phyloP scores from a whole-genome alignment of 1,140 invertebrate species.

The Papilio machaon region DNA sequence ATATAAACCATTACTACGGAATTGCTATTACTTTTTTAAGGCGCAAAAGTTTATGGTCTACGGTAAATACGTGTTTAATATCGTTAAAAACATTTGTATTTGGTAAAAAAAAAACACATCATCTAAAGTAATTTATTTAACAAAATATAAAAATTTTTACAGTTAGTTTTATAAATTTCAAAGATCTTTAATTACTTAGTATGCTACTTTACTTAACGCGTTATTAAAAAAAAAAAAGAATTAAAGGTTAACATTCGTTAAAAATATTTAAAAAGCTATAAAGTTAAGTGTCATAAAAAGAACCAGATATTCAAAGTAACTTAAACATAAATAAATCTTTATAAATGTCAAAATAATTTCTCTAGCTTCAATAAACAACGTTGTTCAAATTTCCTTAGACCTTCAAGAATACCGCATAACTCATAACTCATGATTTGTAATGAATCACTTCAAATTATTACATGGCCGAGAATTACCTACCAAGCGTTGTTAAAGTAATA shows the following conservation, averaged over 20 bases:
- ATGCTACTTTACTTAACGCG: no score
- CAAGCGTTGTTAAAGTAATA: conserved; percentile 27
- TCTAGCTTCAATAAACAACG: not conserved
- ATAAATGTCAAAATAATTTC: not conserved
- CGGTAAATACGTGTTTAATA: not conserved
- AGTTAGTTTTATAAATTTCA: no score
- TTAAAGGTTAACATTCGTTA: no score
- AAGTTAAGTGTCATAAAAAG: not conserved
- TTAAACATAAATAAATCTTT: not conserved
- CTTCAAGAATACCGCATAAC: conserved; percentile 4
- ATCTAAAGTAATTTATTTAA: no score
- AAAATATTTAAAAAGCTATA: no score
- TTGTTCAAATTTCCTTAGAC: not conserved
- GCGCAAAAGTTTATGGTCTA: not conserved
- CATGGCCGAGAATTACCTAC: conserved; percentile 4
- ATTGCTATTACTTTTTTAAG: not conserved
- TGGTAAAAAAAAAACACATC: not conserved
- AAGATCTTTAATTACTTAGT: no score
- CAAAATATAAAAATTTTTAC: no score
- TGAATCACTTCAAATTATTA: conserved; percentile 35
- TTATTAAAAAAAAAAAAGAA: no score
- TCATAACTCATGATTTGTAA: conserved; percentile 29
- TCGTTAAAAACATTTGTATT: not conserved
- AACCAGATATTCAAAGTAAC: not conserved
- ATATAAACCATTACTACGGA: not conserved